Evolutionary conservation across 30 jellyfish, hydroid and myxozoan species (phyloP).

Genomic region (Aurelia coerulea): DNA sequence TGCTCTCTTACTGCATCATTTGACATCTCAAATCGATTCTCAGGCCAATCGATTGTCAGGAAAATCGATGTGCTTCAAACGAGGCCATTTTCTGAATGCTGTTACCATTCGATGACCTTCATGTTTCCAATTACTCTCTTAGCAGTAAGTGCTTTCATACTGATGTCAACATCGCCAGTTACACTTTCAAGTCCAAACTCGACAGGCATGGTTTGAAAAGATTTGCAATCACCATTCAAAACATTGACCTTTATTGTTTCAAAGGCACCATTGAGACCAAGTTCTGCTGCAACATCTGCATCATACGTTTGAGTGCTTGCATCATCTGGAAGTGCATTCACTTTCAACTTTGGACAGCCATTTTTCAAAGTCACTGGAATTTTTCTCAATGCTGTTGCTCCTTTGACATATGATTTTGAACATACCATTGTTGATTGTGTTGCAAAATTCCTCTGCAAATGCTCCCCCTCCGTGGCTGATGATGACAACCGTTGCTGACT

Average conservation of each 20-base stretch:
- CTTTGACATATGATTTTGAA: background rate
- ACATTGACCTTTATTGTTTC: too few species aligned
- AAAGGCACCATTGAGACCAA: slow-evolving; percentile 5
- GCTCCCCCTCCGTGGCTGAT: too few species aligned
- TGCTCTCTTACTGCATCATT: background rate
- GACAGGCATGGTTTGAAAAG: too few species aligned
- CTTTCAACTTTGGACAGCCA: slow-evolving; percentile 29
- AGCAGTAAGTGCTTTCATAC: too few species aligned
- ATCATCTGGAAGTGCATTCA: slow-evolving; percentile 62
- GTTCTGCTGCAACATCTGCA: slow-evolving; percentile 69
- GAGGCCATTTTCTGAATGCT: slow-evolving; percentile 25
- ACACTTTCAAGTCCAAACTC: too few species aligned
- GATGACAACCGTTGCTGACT: too few species aligned
- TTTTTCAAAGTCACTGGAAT: slow-evolving; percentile 55
- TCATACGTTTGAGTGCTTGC: slow-evolving; percentile 74
- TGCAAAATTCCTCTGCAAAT: too few species aligned
- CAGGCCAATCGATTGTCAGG: slow-evolving; percentile 62
- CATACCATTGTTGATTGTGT: too few species aligned
- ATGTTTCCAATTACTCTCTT: too few species aligned
- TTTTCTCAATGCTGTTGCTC: slow-evolving; percentile 48
- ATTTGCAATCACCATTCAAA: too few species aligned
- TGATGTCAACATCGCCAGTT: too few species aligned
- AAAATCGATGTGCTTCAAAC: slow-evolving; percentile 21
- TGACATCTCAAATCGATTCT: background rate
- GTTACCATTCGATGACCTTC: too few species aligned